Conservation (phyloP, 2,888 invertebrate species). For the Bimastos eiseni region DNA sequence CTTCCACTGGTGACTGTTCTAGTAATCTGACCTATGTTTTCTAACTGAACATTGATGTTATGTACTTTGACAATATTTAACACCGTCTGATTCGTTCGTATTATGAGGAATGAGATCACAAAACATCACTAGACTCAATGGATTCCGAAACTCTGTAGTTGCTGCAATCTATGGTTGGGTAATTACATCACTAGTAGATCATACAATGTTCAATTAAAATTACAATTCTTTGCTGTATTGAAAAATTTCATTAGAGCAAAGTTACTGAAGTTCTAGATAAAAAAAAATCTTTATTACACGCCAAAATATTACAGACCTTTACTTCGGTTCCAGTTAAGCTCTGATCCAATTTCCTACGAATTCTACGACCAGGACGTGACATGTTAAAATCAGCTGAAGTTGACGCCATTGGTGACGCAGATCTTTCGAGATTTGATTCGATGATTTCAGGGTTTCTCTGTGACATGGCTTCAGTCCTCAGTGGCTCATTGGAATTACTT, state of each 20-base stretch:
- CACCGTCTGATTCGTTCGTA: too few species aligned
- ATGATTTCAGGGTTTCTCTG: not conserved
- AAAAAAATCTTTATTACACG: not conserved
- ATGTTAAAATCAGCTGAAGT: not conserved
- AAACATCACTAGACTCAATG: too few species aligned
- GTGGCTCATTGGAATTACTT: not conserved
- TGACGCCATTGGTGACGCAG: not conserved
- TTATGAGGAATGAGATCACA: too few species aligned
- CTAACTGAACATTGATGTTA: too few species aligned
- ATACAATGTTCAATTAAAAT: too few species aligned
- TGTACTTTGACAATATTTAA: too few species aligned
- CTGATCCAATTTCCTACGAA: conserved; percentile 21
- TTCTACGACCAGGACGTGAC: not conserved
- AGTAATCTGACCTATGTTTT: too few species aligned
- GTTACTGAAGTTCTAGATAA: not conserved
- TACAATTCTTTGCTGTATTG: too few species aligned
- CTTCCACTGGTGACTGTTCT: too few species aligned
- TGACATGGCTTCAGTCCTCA: not conserved
- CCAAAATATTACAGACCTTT: not conserved
- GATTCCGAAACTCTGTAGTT: not conserved
- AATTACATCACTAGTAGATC: too few species aligned
- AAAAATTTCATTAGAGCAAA: not conserved
- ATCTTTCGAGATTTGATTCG: not conserved
- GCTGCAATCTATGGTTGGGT: not conserved
- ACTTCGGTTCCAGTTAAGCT: not conserved